These are phyloP conservation scores for Pterois miles DNA, from an alignment of 2,797 vertebrate genomes.

Conservation along the genomic window DNA sequence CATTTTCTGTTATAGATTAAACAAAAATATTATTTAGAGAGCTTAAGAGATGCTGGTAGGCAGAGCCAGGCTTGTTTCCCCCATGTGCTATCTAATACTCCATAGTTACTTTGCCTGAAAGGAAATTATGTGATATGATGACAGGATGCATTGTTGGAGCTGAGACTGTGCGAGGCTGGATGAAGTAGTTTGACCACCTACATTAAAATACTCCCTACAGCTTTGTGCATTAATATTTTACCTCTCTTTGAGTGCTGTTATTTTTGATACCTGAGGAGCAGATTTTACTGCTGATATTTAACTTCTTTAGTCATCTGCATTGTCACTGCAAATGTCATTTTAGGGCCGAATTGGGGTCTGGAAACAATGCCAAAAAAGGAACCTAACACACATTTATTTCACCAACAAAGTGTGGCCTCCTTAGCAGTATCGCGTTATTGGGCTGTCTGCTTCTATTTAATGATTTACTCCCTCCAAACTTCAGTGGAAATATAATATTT, in stretches of 20 bases:
- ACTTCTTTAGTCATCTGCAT: background rate
- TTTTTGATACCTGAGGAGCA: constrained; percentile 20
- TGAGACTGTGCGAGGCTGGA: constrained; percentile 15
- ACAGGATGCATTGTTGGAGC: background rate
- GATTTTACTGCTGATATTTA: constrained; percentile 30
- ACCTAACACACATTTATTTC: constrained; percentile 31
- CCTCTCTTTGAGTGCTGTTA: constrained; percentile 11
- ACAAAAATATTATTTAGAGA: background rate
- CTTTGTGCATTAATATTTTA: constrained; percentile 53
- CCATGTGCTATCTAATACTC: background rate
- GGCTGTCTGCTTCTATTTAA: constrained; percentile 45
- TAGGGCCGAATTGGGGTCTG: background rate
- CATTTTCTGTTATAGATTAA: background rate
- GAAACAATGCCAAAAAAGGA: constrained; percentile 18
- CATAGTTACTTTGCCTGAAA: constrained; percentile 7
- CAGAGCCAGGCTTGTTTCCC: background rate
- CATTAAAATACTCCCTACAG: constrained; percentile 47
- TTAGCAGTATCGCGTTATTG: constrained; percentile 32
- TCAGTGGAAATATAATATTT: constrained; percentile 69
- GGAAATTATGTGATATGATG: background rate
- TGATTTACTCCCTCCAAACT: constrained; percentile 64
- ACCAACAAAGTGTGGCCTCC: constrained; percentile 31
- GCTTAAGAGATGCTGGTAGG: background rate
- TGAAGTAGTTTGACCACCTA: constrained; percentile 33
- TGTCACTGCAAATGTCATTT: constrained; percentile 28